Percentiles rank a stretch among this genome's conserved stretches.
Evolutionary conservation across 2,797 vertebrate species (phyloP).

Genomic region (Staurois parvus): DNA sequence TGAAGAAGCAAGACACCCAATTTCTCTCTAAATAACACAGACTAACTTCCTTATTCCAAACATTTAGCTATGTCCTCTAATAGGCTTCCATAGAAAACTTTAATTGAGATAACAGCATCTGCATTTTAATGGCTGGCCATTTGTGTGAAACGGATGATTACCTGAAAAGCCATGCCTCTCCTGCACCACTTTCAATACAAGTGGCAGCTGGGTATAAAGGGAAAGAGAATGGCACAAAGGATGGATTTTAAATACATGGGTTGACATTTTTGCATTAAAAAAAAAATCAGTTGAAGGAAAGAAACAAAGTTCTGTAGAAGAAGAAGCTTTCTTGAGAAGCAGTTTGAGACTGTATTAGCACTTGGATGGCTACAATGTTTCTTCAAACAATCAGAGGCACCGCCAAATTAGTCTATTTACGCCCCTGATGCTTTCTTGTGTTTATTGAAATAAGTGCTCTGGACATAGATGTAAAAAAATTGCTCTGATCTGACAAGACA

Average conservation of each 20-base stretch:
- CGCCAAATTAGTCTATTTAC: constrained; percentile 7
- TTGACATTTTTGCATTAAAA: constrained; percentile 71
- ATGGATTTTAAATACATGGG: constrained; percentile 65
- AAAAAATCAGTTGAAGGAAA: constrained; percentile 60
- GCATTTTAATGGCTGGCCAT: constrained; percentile 72
- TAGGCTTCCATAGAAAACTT: constrained; percentile 67
- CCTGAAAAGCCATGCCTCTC: constrained; percentile 70
- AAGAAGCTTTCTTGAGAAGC: constrained; percentile 31
- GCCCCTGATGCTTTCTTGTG: not conserved
- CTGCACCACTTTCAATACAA: constrained; percentile 64
- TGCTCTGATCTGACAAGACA: constrained; percentile 11
- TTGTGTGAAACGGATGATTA: constrained; percentile 70
- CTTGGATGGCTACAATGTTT: not conserved
- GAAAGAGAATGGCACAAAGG: constrained; percentile 66
- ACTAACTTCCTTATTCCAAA: constrained; percentile 72
- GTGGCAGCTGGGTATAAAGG: constrained; percentile 63
- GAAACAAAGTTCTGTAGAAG: constrained; percentile 16
- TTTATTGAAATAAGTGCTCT: constrained; percentile 5
- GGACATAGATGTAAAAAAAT: constrained; percentile 4
- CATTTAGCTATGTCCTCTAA: constrained; percentile 71
- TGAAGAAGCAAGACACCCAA: constrained; percentile 68
- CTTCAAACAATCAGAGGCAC: not conserved
- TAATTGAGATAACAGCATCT: constrained; percentile 72
- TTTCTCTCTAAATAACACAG: constrained; percentile 63
- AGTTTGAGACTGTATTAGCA: constrained; percentile 25